A percentile compares a stretch with the other conserved stretches of the same genome.
Conservation (phyloP, 2,888 invertebrate species). For the Polyploca ridens region DNA sequence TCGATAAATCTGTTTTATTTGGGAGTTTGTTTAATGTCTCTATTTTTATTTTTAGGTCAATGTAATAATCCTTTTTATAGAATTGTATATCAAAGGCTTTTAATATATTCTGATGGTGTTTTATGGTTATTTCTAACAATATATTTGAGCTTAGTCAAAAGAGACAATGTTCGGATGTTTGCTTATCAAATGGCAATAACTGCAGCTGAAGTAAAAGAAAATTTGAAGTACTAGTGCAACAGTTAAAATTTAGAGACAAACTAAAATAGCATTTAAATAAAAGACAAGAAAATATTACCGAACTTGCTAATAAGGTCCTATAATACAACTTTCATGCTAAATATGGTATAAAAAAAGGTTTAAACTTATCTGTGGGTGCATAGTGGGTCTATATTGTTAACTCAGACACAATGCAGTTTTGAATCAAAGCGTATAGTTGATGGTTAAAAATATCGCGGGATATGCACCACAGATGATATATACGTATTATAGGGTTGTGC, state of each 20-base stretch:
- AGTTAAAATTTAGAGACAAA: no score
- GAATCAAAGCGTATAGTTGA: constrained; percentile 77
- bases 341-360: constrained; percentile 16
- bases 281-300: background rate
- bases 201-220: no score
- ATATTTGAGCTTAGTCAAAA: no score
- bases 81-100: background rate
- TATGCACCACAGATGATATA: constrained; percentile 52
- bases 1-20: constrained; percentile 13
- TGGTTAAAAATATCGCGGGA: constrained; percentile 68
- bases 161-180: no score
- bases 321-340: background rate
- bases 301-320: background rate
- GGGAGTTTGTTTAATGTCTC: constrained; percentile 1
- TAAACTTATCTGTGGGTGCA: constrained; percentile 40
- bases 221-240: no score
- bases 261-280: no score
- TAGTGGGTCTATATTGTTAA: constrained; percentile 61
- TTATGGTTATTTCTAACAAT: no score
- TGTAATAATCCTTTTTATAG: background rate
- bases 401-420: constrained; percentile 65
- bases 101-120: background rate
- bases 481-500: constrained; percentile 33
- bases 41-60: background rate
- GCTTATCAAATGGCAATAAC: no score